phyloP scores from a whole-genome alignment of 2,888 invertebrate species.

The Microplitis deprimator region DNA sequence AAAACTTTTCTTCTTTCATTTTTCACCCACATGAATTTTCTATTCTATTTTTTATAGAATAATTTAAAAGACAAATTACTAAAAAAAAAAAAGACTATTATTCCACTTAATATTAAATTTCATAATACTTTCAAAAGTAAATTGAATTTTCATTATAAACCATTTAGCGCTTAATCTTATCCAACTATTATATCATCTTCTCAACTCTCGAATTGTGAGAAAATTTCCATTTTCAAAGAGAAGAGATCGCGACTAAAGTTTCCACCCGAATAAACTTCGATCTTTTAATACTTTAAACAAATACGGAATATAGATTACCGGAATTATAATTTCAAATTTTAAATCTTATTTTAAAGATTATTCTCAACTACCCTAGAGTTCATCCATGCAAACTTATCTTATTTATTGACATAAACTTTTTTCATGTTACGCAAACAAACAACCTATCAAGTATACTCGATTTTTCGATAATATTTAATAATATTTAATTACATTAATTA shows the following conservation, averaged over 20 bases:
- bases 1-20: neutral
- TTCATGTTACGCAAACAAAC: neutral
- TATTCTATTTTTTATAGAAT: neutral
- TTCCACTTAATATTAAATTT: neutral
- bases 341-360: neutral
- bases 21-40: neutral
- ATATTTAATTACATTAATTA: too few species aligned
- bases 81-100: neutral
- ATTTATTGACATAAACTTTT: neutral
- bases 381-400: neutral
- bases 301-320: neutral
- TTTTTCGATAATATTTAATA: too few species aligned
- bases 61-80: neutral
- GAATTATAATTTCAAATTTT: slow-evolving; percentile 13
- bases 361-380: neutral
- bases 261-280: slow-evolving; percentile 1
- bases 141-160: slow-evolving; percentile 10
- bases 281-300: neutral
- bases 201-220: slow-evolving; percentile 4
- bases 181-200: neutral
- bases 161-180: slow-evolving; percentile 11
- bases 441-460: too few species aligned
- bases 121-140: neutral
- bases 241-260: neutral
- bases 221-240: slow-evolving; percentile 9